phyloP scores from a whole-genome alignment of 2,888 invertebrate species.

The Drosophila mayaguana region DNA sequence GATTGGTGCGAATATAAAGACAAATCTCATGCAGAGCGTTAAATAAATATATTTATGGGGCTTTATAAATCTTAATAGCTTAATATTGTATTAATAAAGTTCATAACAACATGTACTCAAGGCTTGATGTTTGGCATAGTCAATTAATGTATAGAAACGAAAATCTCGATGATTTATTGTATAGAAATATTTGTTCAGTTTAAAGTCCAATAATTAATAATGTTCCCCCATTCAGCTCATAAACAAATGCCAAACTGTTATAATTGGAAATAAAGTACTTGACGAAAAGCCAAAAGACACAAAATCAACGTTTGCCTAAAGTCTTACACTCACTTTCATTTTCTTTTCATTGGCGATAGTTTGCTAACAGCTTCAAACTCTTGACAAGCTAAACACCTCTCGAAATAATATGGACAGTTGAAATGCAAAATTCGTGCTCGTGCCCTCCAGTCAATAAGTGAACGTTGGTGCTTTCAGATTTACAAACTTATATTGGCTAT shows the following conservation, averaged over 20 bases:
- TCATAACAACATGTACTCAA: slow-evolving; percentile 5
- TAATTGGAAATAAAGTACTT: background rate
- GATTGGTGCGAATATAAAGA: slow-evolving; percentile 60
- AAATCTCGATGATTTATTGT: slow-evolving; percentile 4
- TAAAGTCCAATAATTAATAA: background rate
- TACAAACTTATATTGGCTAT: background rate
- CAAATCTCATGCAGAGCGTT: slow-evolving; percentile 65
- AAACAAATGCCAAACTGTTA: background rate
- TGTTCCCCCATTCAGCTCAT: background rate
- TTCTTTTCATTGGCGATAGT: slow-evolving; percentile 27
- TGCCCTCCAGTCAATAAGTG: slow-evolving; percentile 32
- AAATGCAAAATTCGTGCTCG: slow-evolving; percentile 46
- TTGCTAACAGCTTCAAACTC: background rate
- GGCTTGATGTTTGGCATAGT: background rate
- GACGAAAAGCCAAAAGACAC: background rate
- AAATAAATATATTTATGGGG: slow-evolving; percentile 46
- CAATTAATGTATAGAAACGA: background rate
- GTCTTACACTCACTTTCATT: slow-evolving; percentile 43
- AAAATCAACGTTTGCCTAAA: background rate
- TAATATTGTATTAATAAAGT: slow-evolving; percentile 13
- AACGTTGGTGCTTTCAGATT: slow-evolving; percentile 32
- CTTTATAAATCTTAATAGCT: slow-evolving; percentile 22
- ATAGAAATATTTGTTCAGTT: background rate
- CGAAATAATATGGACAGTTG: slow-evolving; percentile 41
- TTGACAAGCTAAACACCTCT: slow-evolving; percentile 16